A percentile compares a stretch with the other conserved stretches of the same genome.
These are phyloP conservation scores for Sparus aurata DNA, from an alignment of 2,797 vertebrate genomes.

Conservation along the genomic window DNA sequence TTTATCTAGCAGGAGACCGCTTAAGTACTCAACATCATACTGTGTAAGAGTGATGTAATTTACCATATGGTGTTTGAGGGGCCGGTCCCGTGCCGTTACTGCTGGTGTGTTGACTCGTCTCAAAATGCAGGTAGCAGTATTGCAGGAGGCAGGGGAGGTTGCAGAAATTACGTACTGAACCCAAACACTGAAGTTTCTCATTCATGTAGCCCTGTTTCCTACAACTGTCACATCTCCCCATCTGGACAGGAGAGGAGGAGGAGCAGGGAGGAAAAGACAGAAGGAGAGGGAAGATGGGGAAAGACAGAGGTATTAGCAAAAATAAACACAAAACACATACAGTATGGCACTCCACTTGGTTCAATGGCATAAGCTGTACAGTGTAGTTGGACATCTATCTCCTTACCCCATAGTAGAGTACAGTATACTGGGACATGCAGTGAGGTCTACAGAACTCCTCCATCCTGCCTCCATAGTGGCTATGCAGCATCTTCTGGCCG, in stretches of 20 bases:
- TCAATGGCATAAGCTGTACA: not conserved
- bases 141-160: conserved; percentile 92
- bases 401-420: conserved; percentile 91
- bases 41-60: conserved; percentile 1
- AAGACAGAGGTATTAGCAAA: not conserved
- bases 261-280: not conserved
- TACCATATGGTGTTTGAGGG: conserved; percentile 71
- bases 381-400: not conserved
- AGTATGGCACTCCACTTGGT: not conserved
- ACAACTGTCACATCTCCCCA: conserved; percentile 96
- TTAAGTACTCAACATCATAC: not conserved
- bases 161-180: conserved; percentile 96
- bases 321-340: not conserved
- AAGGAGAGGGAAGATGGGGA: not conserved
- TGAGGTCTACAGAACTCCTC: conserved; percentile 97
- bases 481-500: conserved; percentile 91
- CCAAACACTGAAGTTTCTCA: conserved; percentile 94
- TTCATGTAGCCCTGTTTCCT: conserved; percentile 94
- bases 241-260: conserved; percentile 79
- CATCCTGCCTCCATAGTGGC: conserved; percentile 92
- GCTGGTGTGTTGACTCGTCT: conserved; percentile 67
- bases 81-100: conserved; percentile 75
- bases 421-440: conserved; percentile 98
- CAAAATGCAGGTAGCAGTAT: conserved; percentile 91
- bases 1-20: not conserved